phyloP scores from a whole-genome alignment of 1,140 invertebrate species.

The Sycobia sp. region DNA sequence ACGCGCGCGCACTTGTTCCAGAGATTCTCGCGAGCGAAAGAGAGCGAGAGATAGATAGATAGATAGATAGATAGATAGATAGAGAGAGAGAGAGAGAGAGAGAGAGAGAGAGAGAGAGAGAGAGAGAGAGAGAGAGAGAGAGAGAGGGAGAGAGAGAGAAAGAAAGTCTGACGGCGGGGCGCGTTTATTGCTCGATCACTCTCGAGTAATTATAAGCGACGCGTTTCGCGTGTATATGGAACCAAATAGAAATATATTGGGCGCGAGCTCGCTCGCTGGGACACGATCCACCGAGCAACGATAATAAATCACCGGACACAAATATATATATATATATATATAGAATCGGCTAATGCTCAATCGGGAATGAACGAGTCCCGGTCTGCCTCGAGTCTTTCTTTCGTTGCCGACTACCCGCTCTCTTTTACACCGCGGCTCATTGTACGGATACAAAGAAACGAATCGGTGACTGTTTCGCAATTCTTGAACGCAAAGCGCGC shows the following conservation, averaged over 20 bases:
- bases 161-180: neutral
- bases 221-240: constrained; percentile 18
- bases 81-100: too few species aligned
- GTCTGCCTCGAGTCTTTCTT: neutral
- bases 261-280: constrained; percentile 5
- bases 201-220: constrained; percentile 25
- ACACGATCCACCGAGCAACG: constrained; percentile 5
- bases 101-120: too few species aligned
- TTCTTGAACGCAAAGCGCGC: too few species aligned
- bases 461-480: too few species aligned
- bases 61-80: too few species aligned
- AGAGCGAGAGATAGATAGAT: too few species aligned
- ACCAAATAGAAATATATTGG: constrained; percentile 20
- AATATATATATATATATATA: too few species aligned
- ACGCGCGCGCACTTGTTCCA: too few species aligned
- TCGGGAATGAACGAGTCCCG: constrained; percentile 18
- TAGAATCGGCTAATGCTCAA: constrained; percentile 21
- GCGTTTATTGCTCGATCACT: constrained; percentile 27
- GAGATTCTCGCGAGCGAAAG: too few species aligned
- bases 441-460: too few species aligned
- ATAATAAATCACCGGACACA: constrained; percentile 29
- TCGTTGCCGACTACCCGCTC: too few species aligned
- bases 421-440: too few species aligned
- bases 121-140: neutral
- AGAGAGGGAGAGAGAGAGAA: neutral